These are phyloP conservation scores for Epinephelus moara DNA, from an alignment of 2,113 vertebrate genomes.

Conservation along the genomic window DNA sequence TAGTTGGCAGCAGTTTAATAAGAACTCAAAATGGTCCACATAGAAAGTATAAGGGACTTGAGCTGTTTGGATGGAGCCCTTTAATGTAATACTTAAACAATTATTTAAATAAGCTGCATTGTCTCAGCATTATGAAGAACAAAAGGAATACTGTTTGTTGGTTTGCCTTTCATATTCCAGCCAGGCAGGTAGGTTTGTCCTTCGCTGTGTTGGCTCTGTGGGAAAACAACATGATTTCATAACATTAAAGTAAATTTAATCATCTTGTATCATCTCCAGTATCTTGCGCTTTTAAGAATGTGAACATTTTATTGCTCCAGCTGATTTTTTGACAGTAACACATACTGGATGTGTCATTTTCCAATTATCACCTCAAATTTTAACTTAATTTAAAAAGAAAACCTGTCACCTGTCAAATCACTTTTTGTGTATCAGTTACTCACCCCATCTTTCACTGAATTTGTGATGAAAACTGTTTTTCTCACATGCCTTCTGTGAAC, in stretches of 20 bases:
- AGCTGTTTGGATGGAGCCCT: conserved; percentile 10
- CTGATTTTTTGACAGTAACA: neutral
- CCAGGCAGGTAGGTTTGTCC: neutral
- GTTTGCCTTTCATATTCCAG: neutral
- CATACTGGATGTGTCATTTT: neutral
- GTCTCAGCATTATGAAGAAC: neutral
- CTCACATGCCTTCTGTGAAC: too few species aligned
- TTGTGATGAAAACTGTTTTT: too few species aligned
- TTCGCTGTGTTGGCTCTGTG: neutral
- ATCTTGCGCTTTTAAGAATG: neutral
- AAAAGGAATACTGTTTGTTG: neutral
- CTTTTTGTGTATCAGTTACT: too few species aligned
- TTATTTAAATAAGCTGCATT: neutral
- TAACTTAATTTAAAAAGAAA: neutral
- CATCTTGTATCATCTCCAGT: neutral
- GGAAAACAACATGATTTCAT: neutral
- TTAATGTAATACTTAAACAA: neutral
- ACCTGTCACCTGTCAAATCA: too few species aligned
- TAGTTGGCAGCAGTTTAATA: conserved; percentile 50
- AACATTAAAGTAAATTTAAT: neutral
- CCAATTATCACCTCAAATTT: neutral
- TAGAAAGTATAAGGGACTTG: conserved; percentile 9
- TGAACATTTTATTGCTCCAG: neutral
- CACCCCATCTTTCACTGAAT: too few species aligned
- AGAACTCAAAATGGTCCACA: conserved; percentile 22